Conservation (phyloP, 1,140 invertebrate species). For the Drosophila ohnishii region DNA sequence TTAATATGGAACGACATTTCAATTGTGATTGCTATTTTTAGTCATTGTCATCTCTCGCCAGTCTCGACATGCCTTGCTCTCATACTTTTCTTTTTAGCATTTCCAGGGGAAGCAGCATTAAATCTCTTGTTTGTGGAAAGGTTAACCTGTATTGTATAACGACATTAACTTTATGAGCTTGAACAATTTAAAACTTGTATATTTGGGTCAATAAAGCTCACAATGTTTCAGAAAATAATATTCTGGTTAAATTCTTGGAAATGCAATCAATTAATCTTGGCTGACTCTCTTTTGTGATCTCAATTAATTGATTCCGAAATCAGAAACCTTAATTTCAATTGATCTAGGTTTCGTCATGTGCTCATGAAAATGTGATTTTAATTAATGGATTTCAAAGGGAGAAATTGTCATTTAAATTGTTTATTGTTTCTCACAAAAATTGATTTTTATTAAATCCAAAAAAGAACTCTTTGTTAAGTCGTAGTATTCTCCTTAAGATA, state of each 20-base stretch:
- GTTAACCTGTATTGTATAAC: conserved; percentile 46
- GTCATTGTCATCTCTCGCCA: conserved; percentile 69
- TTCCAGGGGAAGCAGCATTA: conserved; percentile 37
- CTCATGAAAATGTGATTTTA: conserved; percentile 3
- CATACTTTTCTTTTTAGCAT: conserved; percentile 62
- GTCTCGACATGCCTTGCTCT: conserved; percentile 34
- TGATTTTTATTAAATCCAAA: no score
- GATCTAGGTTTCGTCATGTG: not conserved
- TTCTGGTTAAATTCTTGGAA: not conserved
- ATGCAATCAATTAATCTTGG: conserved; percentile 1
- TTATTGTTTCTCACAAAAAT: not conserved
- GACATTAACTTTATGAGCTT: not conserved
- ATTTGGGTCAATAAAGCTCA: conserved; percentile 9
- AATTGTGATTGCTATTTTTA: conserved; percentile 78
- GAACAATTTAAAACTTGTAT: not conserved
- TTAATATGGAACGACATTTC: conserved; percentile 78
- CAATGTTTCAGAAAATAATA: not conserved
- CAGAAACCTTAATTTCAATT: conserved; percentile 10
- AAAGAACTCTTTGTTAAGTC: not conserved
- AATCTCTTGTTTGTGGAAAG: conserved; percentile 50
- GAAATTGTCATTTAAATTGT: not conserved
- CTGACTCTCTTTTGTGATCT: conserved; percentile 3
- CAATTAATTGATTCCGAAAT: conserved; percentile 3
- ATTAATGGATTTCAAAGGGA: conserved; percentile 4
- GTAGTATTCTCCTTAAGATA: not conserved